phyloP scores from a whole-genome alignment of 2,113 vertebrate genomes.

The Pelecanoides urinatrix region DNA sequence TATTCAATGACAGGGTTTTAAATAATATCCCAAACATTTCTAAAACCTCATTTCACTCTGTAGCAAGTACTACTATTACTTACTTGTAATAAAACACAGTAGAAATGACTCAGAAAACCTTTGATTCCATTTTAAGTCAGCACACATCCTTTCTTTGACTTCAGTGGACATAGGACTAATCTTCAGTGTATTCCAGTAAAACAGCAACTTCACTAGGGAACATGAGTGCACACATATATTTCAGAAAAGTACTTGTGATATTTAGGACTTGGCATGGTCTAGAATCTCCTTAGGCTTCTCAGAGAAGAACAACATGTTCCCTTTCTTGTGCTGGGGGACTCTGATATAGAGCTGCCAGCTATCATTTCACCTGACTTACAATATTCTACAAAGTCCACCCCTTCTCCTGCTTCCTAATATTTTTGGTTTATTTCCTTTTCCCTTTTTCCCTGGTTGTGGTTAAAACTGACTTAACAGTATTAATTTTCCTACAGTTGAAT shows the following conservation, averaged over 20 bases:
- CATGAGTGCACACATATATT: not conserved
- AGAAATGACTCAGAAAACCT: not conserved
- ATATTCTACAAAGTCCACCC: not conserved
- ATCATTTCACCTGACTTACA: not conserved
- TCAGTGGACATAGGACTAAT: not conserved
- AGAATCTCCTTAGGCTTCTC: not conserved
- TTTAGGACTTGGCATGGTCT: not conserved
- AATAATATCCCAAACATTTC: not conserved
- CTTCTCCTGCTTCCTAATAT: not conserved
- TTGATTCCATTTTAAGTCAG: not conserved
- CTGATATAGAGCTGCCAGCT: not conserved
- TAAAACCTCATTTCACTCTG: not conserved
- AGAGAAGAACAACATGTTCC: not conserved
- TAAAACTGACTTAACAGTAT: not conserved
- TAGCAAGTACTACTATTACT: not conserved
- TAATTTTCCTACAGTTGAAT: not conserved
- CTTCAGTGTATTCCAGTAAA: not conserved
- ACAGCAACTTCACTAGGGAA: not conserved
- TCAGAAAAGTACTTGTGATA: not conserved
- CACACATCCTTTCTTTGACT: not conserved
- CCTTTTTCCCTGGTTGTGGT: not conserved
- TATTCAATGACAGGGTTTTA: not conserved
- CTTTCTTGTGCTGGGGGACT: not conserved
- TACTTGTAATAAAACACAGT: not conserved
- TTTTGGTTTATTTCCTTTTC: not conserved